Evolutionary conservation across 2,888 invertebrate species (phyloP), one percentile per base, ranked within the genome.

Genomic region (Apotomis betuletana): DNA sequence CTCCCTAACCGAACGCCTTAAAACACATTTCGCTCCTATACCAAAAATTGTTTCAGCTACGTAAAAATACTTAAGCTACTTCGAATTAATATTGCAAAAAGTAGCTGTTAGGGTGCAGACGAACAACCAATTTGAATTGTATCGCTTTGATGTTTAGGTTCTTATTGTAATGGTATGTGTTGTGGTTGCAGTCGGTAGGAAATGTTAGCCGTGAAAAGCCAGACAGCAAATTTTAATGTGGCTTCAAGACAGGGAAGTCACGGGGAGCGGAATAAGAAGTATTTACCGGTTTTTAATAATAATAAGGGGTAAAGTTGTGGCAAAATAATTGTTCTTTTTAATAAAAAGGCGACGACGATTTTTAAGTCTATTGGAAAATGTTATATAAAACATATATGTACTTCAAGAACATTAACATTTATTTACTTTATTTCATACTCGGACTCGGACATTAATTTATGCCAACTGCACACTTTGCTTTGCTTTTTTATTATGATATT

Each of bases 61-160:
- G 85, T 86, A 87, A 90, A 90, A 89, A 88, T 87, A 86, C 84
- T 82, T 81, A 78, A 86, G 82, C 83, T 79, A 82, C 83, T 81
- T 81, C 84, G 88, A 91, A 90, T 90, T 89, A 90, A 87, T 89
- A 85, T 86, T 84, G 85, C 85, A 88, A 89, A 90, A 90, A 88
- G 88, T 86, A 85, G 84, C 84, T 87, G 84, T 76, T 81, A 83
- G 80, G 80, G 75, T 71, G 77, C 74, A 77, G 76, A 74, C 73
- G 69, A 71, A 75, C 76, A 76, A 76, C 78, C 59, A 82, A 87
- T 83, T 74, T 80, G 78, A 77, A 74, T 78, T 59, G 57, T 63
- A 57, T 61, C 67, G 52, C 52, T 58, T 27, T 54, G 54, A 55
- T 38, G 10, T 69, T 70, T 58, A 51, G 51, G 62, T 58, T 62